phyloP scores from a whole-genome alignment of 2,888 invertebrate genomes.

The Drosophila subsilvestris region DNA sequence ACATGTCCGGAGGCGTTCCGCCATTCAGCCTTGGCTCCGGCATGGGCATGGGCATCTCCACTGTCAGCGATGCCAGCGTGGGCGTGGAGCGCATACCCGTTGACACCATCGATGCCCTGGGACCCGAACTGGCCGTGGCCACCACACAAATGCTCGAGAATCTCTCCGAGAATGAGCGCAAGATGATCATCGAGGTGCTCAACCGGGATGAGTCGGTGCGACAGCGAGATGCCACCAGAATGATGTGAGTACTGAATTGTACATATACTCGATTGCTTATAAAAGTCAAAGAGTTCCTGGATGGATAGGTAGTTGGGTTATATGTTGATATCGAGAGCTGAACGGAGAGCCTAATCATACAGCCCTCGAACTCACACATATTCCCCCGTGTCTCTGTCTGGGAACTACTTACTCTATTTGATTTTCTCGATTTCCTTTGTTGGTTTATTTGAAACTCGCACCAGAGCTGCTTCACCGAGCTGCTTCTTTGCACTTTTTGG shows the following conservation, averaged over 20 bases:
- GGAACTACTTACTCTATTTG: background rate
- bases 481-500: slow-evolving; percentile 17
- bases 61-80: slow-evolving; percentile 64
- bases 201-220: slow-evolving; percentile 85
- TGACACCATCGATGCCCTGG: slow-evolving; percentile 81
- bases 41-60: slow-evolving; percentile 53
- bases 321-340: background rate
- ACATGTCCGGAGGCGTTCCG: background rate
- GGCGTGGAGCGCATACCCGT: slow-evolving; percentile 73
- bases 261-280: background rate
- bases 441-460: slow-evolving; percentile 46
- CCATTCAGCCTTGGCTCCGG: slow-evolving; percentile 2
- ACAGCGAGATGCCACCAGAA: slow-evolving; percentile 85
- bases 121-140: slow-evolving; percentile 82
- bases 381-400: background rate
- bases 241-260: slow-evolving; percentile 85
- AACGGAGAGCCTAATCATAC: background rate
- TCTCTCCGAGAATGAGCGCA: slow-evolving; percentile 84
- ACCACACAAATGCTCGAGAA: slow-evolving; percentile 83
- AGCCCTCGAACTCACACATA: slow-evolving; percentile 5
- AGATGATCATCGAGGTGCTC: slow-evolving; percentile 86
- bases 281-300: background rate
- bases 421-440: slow-evolving; percentile 9
- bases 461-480: slow-evolving; percentile 13
- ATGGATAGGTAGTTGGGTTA: background rate